These are phyloP conservation scores for Sitta europaea DNA, from an alignment of 2,113 vertebrate species.

Conservation along the genomic window DNA sequence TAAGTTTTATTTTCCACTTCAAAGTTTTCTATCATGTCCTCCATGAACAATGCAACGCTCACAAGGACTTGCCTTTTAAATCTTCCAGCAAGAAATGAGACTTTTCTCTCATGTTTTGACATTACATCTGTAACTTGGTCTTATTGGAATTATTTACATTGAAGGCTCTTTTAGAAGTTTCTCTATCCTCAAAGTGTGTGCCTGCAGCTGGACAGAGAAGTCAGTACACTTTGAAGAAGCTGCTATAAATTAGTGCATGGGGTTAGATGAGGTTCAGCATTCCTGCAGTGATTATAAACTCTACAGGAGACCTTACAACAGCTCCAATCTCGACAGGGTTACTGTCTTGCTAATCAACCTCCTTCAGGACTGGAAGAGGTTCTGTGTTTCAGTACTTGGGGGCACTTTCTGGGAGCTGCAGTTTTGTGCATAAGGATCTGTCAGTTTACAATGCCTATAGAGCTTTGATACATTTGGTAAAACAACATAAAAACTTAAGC, in stretches of 20 bases:
- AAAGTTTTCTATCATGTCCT: not conserved
- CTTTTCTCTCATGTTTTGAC: not conserved
- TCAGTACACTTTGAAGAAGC: not conserved
- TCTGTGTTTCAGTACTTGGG: not conserved
- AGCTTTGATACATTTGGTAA: not conserved
- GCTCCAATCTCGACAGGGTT: not conserved
- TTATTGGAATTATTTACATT: not conserved
- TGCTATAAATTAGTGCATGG: not conserved
- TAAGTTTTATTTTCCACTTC: not conserved
- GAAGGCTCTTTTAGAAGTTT: not conserved
- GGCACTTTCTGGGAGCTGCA: not conserved
- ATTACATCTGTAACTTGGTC: not conserved
- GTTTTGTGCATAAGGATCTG: not conserved
- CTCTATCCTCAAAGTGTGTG: not conserved
- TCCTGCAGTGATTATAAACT: slow-evolving; percentile 43
- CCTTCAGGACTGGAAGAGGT: not conserved
- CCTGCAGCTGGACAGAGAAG: slow-evolving; percentile 12
- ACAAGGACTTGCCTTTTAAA: not conserved
- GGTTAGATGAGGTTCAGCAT: slow-evolving; percentile 41
- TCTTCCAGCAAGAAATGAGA: not conserved
- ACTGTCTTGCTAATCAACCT: slow-evolving; percentile 49
- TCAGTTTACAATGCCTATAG: not conserved
- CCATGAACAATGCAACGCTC: not conserved
- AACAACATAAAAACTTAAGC: not conserved
- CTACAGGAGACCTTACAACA: not conserved